Conservation (phyloP, 2,113 vertebrate species). For the Dolichallabes microphthalmus region DNA sequence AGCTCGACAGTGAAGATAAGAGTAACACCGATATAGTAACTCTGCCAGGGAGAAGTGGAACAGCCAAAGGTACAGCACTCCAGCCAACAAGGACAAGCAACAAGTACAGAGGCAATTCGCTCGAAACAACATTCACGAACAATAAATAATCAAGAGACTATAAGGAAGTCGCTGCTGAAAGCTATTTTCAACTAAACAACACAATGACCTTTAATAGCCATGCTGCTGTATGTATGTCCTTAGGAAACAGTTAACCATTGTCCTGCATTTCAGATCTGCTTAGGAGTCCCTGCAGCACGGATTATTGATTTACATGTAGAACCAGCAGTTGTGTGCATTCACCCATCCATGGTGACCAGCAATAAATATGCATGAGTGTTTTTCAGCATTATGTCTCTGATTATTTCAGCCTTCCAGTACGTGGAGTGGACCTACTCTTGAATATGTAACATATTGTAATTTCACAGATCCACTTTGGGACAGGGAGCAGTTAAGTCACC, state of each 20-base stretch:
- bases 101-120: background rate
- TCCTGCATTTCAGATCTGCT: background rate
- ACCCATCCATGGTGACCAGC: background rate
- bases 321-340: background rate
- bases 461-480: slow-evolving; percentile 47
- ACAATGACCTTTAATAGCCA: background rate
- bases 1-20: slow-evolving; percentile 19
- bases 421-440: background rate
- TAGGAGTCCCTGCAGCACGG: background rate
- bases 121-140: background rate
- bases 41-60: background rate
- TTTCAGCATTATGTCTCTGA: background rate
- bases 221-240: background rate
- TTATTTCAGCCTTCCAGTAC: background rate
- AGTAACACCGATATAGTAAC: slow-evolving; percentile 30
- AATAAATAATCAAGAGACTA: background rate
- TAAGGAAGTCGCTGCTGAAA: background rate
- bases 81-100: slow-evolving; percentile 2
- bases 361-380: background rate
- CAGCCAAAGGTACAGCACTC: background rate
- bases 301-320: background rate
- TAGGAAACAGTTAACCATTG: slow-evolving; percentile 1
- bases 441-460: slow-evolving; percentile 15
- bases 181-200: background rate
- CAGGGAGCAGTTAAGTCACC: slow-evolving; percentile 27